Base-by-base conservation (phyloP, 64 coral and sea anemone genomes). In the Stylophora pistillata region DNA sequence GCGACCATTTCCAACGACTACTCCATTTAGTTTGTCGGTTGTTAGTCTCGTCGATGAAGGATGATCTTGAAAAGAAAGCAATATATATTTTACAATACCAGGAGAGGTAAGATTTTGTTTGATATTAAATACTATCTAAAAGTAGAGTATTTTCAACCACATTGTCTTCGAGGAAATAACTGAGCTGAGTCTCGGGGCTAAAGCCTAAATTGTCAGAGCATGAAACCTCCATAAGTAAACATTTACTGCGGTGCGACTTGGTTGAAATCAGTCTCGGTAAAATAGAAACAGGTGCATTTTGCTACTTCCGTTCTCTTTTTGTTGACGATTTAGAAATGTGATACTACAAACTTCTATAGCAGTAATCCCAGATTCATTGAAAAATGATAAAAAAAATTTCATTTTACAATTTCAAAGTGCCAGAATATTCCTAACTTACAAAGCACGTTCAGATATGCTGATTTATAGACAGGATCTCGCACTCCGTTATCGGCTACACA, bases 401-500 rank as follows among this genome's bases (percentile, higher is more conserved):
- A 16, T 15, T 10, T 15, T 52, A 85, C 25, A 20, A 53, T 33
- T 32, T n/a, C 17, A 74, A 10, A 4, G 12, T 47, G 3, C 37
- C 30, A 54, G 68, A 25, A 87, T 21, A 17, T 60, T 64, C 54
- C 14, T 60, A 41, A 94, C 92, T 90, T 94, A 94, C 92, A 94
- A 15, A 61, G 79, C 17, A 94, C 88, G 11, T 94, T 57, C 10
- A 94, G 29, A 41, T 78, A 30, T 20, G 81, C 79, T 10, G 56
- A 25, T 58, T 62, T 70, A 72, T 28, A 73, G 14, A 64, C 86
- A 10, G 91, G 32, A 71, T 68, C 73, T 57, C 95, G 91, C 20
- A 96, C 69, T 31, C 95, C 95, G 63, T 96, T 96, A 30, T 68
- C 62, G 1, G 95, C 95, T 9, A 90, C 54, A 58, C 95, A 96